Conservation (phyloP, 2,888 invertebrate genomes). For the Troglohyphantes excavatus region DNA sequence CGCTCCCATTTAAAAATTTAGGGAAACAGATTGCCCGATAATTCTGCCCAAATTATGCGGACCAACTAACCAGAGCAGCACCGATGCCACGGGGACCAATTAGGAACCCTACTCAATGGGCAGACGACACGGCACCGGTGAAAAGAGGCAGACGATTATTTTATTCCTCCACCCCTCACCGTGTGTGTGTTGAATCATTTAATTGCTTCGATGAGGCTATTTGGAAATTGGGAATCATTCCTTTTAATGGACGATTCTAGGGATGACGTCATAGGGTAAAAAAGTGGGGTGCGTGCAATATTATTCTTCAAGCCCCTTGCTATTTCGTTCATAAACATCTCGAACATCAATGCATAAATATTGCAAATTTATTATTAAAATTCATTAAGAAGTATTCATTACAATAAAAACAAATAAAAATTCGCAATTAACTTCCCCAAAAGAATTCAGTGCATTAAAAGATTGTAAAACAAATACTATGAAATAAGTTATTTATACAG, state of each 20-base stretch:
- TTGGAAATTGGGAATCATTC: background rate
- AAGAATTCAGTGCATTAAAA: too few relatives aligned
- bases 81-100: background rate
- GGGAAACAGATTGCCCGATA: background rate
- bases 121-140: slow-evolving; percentile 44
- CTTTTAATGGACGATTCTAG: background rate
- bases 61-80: background rate
- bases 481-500: too few relatives aligned
- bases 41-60: background rate
- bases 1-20: background rate
- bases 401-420: too few relatives aligned
- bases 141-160: background rate
- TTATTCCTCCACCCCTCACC: background rate
- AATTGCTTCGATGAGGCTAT: background rate
- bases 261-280: too few relatives aligned
- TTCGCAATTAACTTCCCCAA: too few relatives aligned
- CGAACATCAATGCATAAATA: too few relatives aligned
- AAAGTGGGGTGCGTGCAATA: too few relatives aligned
- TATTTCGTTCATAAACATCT: too few relatives aligned
- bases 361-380: too few relatives aligned
- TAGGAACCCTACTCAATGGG: slow-evolving; percentile 27
- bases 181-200: background rate
- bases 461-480: too few relatives aligned
- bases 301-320: too few relatives aligned
- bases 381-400: too few relatives aligned